Evolutionary conservation across 2,888 invertebrate genomes (phyloP).

Genomic region (Orthonevra nobilis): DNA sequence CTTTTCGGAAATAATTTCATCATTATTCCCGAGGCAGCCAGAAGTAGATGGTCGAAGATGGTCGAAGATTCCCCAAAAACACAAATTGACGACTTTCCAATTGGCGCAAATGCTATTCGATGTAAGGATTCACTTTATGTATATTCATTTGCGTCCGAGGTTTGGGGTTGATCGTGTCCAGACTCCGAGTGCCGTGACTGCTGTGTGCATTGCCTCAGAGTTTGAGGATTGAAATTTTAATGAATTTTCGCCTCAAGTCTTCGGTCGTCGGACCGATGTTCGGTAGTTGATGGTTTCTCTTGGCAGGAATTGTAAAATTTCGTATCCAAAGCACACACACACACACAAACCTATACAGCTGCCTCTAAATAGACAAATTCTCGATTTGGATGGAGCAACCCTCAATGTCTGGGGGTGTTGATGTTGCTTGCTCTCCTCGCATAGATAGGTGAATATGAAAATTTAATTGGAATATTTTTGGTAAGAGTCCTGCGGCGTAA

Average conservation of each 20-base stretch:
- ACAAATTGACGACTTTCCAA: slow-evolving; percentile 30
- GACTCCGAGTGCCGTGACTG: neutral
- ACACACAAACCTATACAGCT: slow-evolving; percentile 3
- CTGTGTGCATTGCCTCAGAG: neutral
- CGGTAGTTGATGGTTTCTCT: no score
- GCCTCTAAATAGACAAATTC: no score
- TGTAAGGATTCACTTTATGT: slow-evolving; percentile 39
- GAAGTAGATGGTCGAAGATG: slow-evolving; percentile 8
- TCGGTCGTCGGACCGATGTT: slow-evolving; percentile 16
- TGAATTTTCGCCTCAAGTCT: slow-evolving; percentile 48
- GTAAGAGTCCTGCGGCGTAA: slow-evolving; percentile 21
- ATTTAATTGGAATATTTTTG: slow-evolving; percentile 58
- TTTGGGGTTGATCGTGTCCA: neutral
- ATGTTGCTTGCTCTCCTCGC: no score
- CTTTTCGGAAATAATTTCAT: slow-evolving; percentile 39
- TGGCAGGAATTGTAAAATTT: slow-evolving; percentile 2
- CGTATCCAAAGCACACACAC: no score
- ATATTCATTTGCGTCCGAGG: slow-evolving; percentile 1
- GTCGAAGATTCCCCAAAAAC: slow-evolving; percentile 7
- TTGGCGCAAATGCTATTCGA: slow-evolving; percentile 26
- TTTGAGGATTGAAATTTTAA: slow-evolving; percentile 24
- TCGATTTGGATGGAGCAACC: no score
- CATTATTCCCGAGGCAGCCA: slow-evolving; percentile 21
- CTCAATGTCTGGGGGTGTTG: no score
- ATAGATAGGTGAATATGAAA: slow-evolving; percentile 29